Evolutionary conservation across 2,888 invertebrate genomes (phyloP).

Genomic region (Athripsodes cinereus): DNA sequence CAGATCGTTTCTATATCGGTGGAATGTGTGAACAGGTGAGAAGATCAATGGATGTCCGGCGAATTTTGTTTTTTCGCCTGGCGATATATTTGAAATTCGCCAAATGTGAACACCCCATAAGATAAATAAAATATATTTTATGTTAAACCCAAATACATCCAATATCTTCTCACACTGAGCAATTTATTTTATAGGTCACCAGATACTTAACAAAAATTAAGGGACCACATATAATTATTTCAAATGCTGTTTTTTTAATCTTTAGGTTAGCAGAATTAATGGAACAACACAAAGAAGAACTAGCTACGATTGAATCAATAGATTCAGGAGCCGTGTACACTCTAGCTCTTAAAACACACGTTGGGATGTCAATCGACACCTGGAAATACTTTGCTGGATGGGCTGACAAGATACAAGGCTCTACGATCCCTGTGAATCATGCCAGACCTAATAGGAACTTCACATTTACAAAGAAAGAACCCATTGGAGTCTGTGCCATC

Average conservation of each 20-base stretch:
- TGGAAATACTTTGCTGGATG: slow-evolving; percentile 97
- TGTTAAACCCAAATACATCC: too few relatives aligned
- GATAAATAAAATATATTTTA: too few relatives aligned
- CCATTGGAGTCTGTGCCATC: slow-evolving; percentile 88
- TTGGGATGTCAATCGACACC: slow-evolving; percentile 97
- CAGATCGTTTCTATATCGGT: too few relatives aligned
- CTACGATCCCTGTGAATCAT: slow-evolving; percentile 87
- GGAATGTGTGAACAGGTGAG: too few relatives aligned
- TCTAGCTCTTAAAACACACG: slow-evolving; percentile 89
- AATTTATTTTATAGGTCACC: not conserved
- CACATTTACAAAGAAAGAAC: slow-evolving; percentile 82
- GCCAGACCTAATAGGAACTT: slow-evolving; percentile 88
- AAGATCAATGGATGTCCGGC: too few relatives aligned
- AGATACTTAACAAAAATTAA: not conserved
- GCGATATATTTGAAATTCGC: too few relatives aligned
- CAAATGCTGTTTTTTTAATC: not conserved
- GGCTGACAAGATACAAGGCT: slow-evolving; percentile 93
- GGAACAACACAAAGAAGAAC: slow-evolving; percentile 90
- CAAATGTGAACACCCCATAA: too few relatives aligned
- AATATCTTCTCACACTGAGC: too few relatives aligned
- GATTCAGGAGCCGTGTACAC: slow-evolving; percentile 98
- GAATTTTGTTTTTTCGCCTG: too few relatives aligned
- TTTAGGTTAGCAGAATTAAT: slow-evolving; percentile 85
- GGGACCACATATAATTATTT: not conserved
- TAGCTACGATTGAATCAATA: slow-evolving; percentile 88